Percentiles rank a stretch among this genome's conserved stretches.
Evolutionary conservation across 2,797 vertebrate genomes (phyloP).

Genomic region (Argentina silus): DNA sequence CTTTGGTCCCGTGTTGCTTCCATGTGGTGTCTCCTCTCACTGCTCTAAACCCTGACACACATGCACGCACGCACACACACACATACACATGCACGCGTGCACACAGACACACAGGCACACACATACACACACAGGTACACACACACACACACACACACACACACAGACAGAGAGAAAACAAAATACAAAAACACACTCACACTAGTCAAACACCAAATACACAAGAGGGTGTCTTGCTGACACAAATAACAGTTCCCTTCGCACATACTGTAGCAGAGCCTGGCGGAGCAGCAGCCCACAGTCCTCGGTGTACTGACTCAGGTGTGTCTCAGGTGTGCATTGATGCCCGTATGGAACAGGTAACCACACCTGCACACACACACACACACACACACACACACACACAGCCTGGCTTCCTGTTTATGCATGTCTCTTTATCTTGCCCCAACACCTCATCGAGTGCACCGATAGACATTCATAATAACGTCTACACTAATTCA

Average conservation of each 20-base stretch:
- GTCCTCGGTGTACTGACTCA: slow-evolving; percentile 61
- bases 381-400: slow-evolving; percentile 31
- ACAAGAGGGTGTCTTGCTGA: slow-evolving; percentile 62
- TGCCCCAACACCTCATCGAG: slow-evolving; percentile 47
- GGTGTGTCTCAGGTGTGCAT: slow-evolving; percentile 63
- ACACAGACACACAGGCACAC: slow-evolving; percentile 1
- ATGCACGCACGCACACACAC: slow-evolving; percentile 13
- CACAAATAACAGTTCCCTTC: slow-evolving; percentile 66
- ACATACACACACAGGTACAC: slow-evolving; percentile 14
- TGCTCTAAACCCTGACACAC: slow-evolving; percentile 50
- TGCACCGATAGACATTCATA: slow-evolving; percentile 28
- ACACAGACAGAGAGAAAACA: background rate
- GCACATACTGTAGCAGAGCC: slow-evolving; percentile 11
- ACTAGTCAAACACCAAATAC: slow-evolving; percentile 57
- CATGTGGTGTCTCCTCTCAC: slow-evolving; percentile 61
- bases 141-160: slow-evolving; percentile 2
- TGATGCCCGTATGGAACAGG: slow-evolving; percentile 45
- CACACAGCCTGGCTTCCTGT: slow-evolving; percentile 31
- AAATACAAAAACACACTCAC: slow-evolving; percentile 53
- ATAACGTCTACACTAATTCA: slow-evolving; percentile 39
- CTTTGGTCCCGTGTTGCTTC: slow-evolving; percentile 68
- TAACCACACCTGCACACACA: slow-evolving; percentile 27
- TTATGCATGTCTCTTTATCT: slow-evolving; percentile 48
- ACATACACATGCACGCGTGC: background rate
- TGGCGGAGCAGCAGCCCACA: slow-evolving; percentile 29